A percentile compares a stretch with the other conserved stretches of the same genome.
phyloP scores from a whole-genome alignment of 2,113 vertebrate species.

The Oncorhynchus mykiss region DNA sequence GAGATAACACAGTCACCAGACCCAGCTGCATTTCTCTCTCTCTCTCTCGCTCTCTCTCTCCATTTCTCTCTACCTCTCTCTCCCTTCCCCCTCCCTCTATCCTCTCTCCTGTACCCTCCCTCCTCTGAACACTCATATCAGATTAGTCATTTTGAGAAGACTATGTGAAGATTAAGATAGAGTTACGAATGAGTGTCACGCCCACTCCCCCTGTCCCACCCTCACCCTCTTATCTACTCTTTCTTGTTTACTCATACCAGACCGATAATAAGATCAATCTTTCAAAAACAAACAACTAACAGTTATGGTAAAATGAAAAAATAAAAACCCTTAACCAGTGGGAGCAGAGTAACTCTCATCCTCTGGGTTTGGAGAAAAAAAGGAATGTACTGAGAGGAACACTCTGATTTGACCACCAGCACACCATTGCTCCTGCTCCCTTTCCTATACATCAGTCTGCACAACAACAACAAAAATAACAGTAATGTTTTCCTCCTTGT shows the following conservation, averaged over 20 bases:
- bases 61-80: background rate
- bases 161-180: background rate
- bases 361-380: background rate
- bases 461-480: background rate
- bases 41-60: background rate
- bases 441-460: background rate
- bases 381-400: background rate
- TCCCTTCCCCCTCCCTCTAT: background rate
- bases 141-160: background rate
- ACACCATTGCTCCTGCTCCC: background rate
- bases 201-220: background rate
- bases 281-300: background rate
- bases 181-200: no score
- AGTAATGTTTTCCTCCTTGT: background rate
- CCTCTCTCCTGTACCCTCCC: background rate
- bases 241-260: background rate
- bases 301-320: background rate
- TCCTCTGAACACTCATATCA: background rate
- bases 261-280: background rate
- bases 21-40: background rate
- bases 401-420: background rate
- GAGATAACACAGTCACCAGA: constrained; percentile 32
- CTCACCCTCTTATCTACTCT: background rate
- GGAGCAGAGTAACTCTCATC: background rate
- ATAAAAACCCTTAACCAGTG: background rate